These are phyloP conservation scores for Falco peregrinus DNA, from an alignment of 2,797 vertebrate genomes.

Conservation along the genomic window DNA sequence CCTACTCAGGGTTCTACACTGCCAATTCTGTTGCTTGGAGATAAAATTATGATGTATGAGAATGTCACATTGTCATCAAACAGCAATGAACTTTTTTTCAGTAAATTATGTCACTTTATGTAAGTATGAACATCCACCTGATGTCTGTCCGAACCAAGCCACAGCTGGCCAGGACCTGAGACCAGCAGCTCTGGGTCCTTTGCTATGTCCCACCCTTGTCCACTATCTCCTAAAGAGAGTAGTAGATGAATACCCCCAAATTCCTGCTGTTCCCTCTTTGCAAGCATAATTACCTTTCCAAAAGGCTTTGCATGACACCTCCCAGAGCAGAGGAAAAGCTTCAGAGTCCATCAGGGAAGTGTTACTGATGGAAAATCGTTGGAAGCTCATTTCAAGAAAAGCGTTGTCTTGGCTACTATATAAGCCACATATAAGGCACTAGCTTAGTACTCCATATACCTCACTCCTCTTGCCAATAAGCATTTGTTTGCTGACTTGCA, in stretches of 20 bases:
- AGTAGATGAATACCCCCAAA: not conserved
- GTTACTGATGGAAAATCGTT: not conserved
- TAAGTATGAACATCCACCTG: not conserved
- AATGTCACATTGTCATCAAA: not conserved
- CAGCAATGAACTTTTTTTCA: not conserved
- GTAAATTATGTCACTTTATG: not conserved
- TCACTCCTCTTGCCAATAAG: not conserved
- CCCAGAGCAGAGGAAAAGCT: not conserved
- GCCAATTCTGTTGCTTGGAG: not conserved
- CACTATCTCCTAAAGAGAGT: not conserved
- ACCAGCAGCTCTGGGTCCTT: not conserved
- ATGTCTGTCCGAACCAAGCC: not conserved
- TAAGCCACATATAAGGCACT: too few relatives aligned
- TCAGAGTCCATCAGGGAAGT: not conserved
- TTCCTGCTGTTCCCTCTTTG: not conserved
- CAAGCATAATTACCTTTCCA: not conserved
- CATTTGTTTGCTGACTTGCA: not conserved
- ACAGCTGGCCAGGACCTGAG: not conserved
- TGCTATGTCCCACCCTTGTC: not conserved
- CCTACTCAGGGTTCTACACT: not conserved
- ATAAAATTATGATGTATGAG: not conserved
- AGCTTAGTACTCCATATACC: not conserved
- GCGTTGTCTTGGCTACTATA: not conserved
- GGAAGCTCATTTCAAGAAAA: not conserved
- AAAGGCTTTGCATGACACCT: not conserved